Base-by-base conservation (phyloP, 2,888 invertebrate genomes). In the Trissoscelio sp. region DNA sequence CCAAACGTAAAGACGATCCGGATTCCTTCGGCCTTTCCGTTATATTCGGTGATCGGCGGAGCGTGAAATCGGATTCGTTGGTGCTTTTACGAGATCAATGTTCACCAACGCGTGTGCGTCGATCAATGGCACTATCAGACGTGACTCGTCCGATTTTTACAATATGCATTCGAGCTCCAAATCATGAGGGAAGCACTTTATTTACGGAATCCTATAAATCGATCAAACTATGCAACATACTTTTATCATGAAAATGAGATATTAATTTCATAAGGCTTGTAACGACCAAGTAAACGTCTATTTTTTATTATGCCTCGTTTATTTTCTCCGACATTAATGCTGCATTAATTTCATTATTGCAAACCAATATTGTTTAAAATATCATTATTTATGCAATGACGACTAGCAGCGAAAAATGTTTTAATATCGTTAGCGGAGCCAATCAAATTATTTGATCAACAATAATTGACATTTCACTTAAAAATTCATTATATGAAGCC, bases 41-140 rank as follows among this genome's bases (percentile, higher is more conserved):
- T 81, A 77, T 73, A 78, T 66, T 70, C 57, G 31, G 44, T 31
- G 64, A 85, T 84, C 84, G 84, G 2, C 16, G 86, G 80, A 88
- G 86, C 89, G 87, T 88, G 87, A 89, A 88, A 89, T 89, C 88
- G 85, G 87, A 86, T 87, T 87, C 83, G 83, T 84, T 82, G 80
- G 83, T 81, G 83, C 83, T 82, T 83, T 82, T 84, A 83, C 82
- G 73, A 85, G 86, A 88, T 87, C 87, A 84, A 85, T 86, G 85
- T 85, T 84, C 83, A 83, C 31, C 79, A 83, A 84, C 74, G 83
- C 81, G 81, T 82, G 81, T 83, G 83, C 84, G 82, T 86, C 86
- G 86, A 85, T 86, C 84, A 82, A 83, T 82, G 79, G 75, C 48
- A 60, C 55, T 12, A 57, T 69, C 62, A 62, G 48, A 78, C 74